Evolutionary conservation across 2,797 vertebrate genomes (phyloP).

Genomic region (Crocidura indochinensis): DNA sequence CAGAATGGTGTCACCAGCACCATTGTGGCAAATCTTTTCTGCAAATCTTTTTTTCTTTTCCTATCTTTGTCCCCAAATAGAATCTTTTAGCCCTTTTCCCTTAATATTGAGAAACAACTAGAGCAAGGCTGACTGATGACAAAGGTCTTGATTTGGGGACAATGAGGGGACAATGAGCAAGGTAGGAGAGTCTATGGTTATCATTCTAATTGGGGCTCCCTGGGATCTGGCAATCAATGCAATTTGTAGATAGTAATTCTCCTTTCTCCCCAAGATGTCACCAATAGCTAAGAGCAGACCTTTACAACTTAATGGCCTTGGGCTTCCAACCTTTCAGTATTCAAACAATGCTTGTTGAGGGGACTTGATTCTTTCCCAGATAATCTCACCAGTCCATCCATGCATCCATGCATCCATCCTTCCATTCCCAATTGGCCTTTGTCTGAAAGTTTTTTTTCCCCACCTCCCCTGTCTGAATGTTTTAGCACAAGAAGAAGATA

Average conservation of each 20-base stretch:
- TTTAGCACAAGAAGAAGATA: no score
- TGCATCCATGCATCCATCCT: no score
- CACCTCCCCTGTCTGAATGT: no score
- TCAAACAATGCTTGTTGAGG: slow-evolving; percentile 8
- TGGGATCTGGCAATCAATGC: neutral
- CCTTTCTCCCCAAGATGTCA: neutral
- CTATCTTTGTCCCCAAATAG: neutral
- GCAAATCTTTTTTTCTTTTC: neutral
- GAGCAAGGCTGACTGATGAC: neutral
- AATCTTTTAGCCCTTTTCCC: neutral
- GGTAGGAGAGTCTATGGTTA: neutral
- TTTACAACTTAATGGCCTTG: neutral
- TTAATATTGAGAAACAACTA: slow-evolving; percentile 11
- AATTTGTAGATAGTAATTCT: neutral
- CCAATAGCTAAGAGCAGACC: neutral
- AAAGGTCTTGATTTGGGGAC: neutral
- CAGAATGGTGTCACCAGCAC: neutral
- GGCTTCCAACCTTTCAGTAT: neutral
- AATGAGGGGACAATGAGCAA: no score
- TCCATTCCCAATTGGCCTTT: no score
- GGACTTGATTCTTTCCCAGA: neutral
- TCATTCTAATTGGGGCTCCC: neutral
- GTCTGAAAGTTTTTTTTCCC: no score
- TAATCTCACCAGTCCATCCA: neutral
- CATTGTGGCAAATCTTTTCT: neutral